These are phyloP conservation scores for Callopanchax toddi DNA, from an alignment of 2,113 vertebrate genomes.

Conservation along the genomic window DNA sequence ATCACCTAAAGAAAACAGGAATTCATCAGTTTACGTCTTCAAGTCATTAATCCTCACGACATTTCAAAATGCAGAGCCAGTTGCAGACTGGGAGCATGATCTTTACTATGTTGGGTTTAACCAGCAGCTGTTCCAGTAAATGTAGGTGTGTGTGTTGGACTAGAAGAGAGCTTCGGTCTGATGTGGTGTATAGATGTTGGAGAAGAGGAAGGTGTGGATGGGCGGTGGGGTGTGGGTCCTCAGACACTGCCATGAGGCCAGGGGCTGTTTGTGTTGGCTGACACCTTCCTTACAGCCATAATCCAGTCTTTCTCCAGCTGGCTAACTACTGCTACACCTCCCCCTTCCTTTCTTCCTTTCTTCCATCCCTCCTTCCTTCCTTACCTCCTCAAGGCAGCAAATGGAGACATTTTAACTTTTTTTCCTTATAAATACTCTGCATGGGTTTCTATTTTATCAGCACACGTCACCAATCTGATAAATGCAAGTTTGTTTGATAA, in stretches of 20 bases:
- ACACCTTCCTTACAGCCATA: conserved; percentile 74
- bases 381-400: conserved; percentile 7
- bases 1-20: neutral
- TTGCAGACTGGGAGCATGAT: neutral
- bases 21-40: neutral
- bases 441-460: neutral
- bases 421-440: neutral
- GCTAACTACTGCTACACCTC: conserved; percentile 56
- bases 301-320: conserved; percentile 73
- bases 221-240: conserved; percentile 19
- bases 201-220: conserved; percentile 38
- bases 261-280: conserved; percentile 74
- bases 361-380: conserved; percentile 5
- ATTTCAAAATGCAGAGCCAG: neutral
- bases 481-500: too few species aligned
- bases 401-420: neutral
- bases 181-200: neutral
- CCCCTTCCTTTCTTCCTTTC: neutral
- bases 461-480: too few species aligned
- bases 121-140: neutral
- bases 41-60: neutral
- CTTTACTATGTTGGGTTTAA: neutral
- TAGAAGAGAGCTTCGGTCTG: neutral
- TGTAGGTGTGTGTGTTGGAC: neutral
- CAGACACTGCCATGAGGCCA: conserved; percentile 56